Percentiles rank a stretch among this genome's conserved stretches.
Conservation (phyloP, 2,113 vertebrate species). For the Antigone vipio region DNA sequence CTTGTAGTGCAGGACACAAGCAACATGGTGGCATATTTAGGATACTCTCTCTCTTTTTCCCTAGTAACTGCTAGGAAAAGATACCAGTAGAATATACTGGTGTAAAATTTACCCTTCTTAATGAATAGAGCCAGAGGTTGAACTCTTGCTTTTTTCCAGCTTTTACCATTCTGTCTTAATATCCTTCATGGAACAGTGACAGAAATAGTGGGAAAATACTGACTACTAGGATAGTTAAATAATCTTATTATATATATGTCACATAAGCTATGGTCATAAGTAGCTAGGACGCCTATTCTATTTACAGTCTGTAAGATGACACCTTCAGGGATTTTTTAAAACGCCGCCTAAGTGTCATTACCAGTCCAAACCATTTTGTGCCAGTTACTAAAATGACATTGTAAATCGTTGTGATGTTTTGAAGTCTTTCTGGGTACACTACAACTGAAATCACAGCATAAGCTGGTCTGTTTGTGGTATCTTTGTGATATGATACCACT, state of each 20-base stretch:
- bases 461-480: background rate
- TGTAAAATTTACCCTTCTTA: background rate
- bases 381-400: background rate
- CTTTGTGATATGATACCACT: background rate
- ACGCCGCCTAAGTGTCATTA: background rate
- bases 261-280: background rate
- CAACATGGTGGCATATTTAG: background rate
- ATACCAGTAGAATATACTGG: background rate
- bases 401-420: background rate
- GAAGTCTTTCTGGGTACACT: background rate
- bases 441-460: background rate
- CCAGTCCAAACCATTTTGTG: background rate
- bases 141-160: background rate
- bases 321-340: background rate
- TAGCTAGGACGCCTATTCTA: background rate
- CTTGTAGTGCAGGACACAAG: background rate
- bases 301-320: background rate
- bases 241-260: background rate
- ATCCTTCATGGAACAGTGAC: background rate
- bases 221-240: background rate
- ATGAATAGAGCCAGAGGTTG: background rate
- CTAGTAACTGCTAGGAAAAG: background rate
- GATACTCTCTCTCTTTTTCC: background rate
- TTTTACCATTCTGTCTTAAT: background rate
- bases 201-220: background rate